phyloP scores from a whole-genome alignment of 1,140 invertebrate genomes.

The Helicoverpa zea region DNA sequence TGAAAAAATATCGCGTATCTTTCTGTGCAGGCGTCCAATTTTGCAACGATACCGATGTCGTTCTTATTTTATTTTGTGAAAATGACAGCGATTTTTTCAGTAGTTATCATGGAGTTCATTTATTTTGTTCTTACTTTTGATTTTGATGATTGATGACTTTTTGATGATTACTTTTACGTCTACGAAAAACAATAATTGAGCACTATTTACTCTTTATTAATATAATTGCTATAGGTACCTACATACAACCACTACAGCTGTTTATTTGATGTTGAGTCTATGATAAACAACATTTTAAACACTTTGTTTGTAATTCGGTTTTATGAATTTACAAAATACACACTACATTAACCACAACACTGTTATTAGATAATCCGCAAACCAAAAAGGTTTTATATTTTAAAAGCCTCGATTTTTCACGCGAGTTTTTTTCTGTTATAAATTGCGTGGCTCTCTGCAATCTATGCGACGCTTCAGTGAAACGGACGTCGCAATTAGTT shows the following conservation, averaged over 20 bases:
- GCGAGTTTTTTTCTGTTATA: constrained; percentile 42
- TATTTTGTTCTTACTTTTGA: no score
- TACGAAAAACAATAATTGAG: no score
- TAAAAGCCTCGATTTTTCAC: constrained; percentile 28
- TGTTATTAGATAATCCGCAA: neutral
- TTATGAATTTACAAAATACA: no score
- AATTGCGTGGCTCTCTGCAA: constrained; percentile 41
- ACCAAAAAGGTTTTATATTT: neutral
- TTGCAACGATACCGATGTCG: constrained; percentile 24
- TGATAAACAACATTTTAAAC: no score
- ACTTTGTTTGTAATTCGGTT: no score
- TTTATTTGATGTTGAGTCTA: no score
- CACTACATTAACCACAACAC: no score
- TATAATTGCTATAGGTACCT: no score
- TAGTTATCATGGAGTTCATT: neutral
- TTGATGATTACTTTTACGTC: no score
- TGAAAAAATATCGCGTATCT: constrained; percentile 49
- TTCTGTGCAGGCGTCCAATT: constrained; percentile 37
- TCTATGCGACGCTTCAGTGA: constrained; percentile 52
- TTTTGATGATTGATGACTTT: no score
- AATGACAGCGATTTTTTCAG: neutral
- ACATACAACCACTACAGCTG: no score
- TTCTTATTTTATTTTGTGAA: neutral
- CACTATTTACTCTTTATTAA: no score
- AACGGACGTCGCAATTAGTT: constrained; percentile 63